phyloP scores from a whole-genome alignment of 2,888 invertebrate species.

The Diarsia dahlii region DNA sequence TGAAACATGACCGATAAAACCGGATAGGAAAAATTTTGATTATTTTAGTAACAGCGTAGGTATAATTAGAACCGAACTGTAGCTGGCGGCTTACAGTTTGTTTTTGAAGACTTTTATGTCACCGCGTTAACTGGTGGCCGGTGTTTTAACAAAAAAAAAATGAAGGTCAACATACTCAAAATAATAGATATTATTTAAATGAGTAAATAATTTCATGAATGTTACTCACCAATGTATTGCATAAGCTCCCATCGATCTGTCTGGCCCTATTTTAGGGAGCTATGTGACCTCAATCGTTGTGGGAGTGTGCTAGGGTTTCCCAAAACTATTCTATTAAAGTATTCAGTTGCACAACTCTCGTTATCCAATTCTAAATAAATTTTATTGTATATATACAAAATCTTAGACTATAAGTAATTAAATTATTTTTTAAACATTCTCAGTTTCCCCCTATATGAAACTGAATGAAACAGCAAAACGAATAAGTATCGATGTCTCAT shows the following conservation, averaged over 20 bases:
- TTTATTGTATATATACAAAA: too few relatives aligned
- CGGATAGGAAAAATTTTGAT: constrained; percentile 32
- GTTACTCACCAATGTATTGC: not conserved
- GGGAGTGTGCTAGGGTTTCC: constrained; percentile 13
- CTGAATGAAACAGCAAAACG: constrained; percentile 1
- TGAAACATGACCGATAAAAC: constrained; percentile 23
- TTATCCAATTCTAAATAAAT: not conserved
- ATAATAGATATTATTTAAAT: constrained; percentile 6
- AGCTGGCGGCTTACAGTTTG: not conserved
- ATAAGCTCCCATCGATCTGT: not conserved
- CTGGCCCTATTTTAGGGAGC: constrained; percentile 35
- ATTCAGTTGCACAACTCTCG: not conserved
- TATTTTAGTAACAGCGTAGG: constrained; percentile 13
- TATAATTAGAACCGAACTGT: constrained; percentile 43
- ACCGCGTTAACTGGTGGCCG: constrained; percentile 9
- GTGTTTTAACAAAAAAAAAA: constrained; percentile 20
- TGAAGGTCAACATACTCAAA: not conserved
- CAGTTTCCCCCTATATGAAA: not conserved
- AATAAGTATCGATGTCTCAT: not conserved
- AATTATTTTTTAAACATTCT: not conserved
- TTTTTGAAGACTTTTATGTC: not conserved
- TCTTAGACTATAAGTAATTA: not conserved
- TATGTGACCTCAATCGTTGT: constrained; percentile 29
- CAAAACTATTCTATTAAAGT: not conserved
- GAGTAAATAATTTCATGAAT: not conserved